Percentiles rank a stretch among this genome's conserved stretches.
Conservation (phyloP, 2,113 vertebrate genomes). For the Synodontis membranacea region DNA sequence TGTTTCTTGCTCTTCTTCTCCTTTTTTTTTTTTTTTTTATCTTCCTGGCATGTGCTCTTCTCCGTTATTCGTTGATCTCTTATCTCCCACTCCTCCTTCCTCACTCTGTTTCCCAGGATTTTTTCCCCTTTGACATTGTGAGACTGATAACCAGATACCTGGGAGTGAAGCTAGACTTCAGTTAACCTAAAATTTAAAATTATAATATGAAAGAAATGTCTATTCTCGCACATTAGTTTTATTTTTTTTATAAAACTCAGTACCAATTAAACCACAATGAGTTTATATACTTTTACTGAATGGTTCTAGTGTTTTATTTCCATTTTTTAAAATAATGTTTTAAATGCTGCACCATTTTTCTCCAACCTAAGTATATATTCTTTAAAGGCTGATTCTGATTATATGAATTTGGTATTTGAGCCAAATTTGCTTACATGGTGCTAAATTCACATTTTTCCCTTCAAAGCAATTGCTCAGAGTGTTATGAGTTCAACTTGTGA, state of each 20-base stretch:
- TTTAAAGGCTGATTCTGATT: neutral
- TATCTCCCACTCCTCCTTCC: neutral
- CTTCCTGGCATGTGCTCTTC: constrained; percentile 11
- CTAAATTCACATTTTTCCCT: neutral
- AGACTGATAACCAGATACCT: constrained; percentile 10
- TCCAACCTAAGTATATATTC: neutral
- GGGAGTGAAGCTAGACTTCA: neutral
- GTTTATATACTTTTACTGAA: neutral
- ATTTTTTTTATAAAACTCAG: neutral
- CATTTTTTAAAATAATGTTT: neutral
- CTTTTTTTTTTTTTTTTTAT: constrained; percentile 20
- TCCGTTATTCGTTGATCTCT: constrained; percentile 30
- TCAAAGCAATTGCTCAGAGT: neutral
- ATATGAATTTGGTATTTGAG: neutral
- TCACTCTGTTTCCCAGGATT: constrained; percentile 15
- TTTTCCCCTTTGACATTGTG: neutral
- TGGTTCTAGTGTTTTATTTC: neutral
- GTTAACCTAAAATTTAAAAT: neutral
- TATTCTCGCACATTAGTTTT: neutral
- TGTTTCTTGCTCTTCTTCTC: constrained; percentile 34
- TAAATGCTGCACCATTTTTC: neutral
- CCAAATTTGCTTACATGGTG: neutral
- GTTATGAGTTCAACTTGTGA: neutral
- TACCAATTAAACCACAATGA: neutral
- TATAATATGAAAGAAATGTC: neutral